phyloP scores from a whole-genome alignment of 2,113 vertebrate species.

The Meleagris gallopavo region DNA sequence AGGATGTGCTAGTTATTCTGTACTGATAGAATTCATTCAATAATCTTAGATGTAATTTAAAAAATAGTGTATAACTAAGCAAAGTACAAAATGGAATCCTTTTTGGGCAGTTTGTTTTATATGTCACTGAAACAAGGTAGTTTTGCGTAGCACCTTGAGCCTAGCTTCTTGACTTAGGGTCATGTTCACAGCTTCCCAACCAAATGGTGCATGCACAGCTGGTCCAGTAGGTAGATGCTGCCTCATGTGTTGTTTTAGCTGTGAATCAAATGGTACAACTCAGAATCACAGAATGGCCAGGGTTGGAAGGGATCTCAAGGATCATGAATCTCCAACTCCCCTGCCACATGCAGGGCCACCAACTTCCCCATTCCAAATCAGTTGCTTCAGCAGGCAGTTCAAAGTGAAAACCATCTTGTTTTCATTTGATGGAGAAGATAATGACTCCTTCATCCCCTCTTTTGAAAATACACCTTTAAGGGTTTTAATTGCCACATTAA shows the following conservation, averaged over 20 bases:
- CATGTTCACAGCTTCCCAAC: background rate
- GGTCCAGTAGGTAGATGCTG: background rate
- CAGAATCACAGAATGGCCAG: no score
- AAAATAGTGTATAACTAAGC: fast-evolving
- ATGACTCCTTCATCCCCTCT: background rate
- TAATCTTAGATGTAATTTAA: background rate
- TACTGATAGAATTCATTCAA: background rate
- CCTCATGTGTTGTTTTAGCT: background rate
- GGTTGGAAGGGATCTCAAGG: no score
- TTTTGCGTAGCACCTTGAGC: background rate
- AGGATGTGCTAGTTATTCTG: background rate
- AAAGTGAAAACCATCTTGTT: background rate
- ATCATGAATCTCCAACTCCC: no score
- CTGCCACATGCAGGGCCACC: no score
- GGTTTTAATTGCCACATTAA: background rate
- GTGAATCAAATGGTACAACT: background rate
- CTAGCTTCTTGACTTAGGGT: background rate
- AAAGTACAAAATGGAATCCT: fast-evolving
- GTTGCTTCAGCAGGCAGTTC: background rate
- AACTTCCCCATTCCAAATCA: background rate
- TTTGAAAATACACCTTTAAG: background rate
- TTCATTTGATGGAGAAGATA: background rate
- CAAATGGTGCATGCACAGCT: fast-evolving
- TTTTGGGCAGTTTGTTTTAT: background rate
- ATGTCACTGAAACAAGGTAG: background rate